phyloP scores from a whole-genome alignment of 2,888 invertebrate genomes.

The Macroteleia sp. region DNA sequence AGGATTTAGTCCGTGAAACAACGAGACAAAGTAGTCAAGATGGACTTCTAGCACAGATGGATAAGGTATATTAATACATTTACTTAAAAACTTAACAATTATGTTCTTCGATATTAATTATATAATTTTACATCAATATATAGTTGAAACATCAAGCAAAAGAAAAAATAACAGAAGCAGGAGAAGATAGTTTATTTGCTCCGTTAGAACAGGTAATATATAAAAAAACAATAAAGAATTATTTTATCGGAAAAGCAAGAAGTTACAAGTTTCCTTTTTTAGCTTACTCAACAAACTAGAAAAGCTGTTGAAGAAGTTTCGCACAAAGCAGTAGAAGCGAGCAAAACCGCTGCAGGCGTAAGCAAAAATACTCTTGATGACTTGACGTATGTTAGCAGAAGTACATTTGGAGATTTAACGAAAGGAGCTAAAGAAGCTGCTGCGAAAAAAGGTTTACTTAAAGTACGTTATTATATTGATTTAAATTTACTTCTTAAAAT shows the following conservation, averaged over 20 bases:
- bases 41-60: conserved; percentile 94
- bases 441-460: conserved; percentile 92
- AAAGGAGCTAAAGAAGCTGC: conserved; percentile 96
- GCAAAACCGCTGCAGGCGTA: conserved; percentile 94
- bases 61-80: conserved; percentile 87
- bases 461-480: conserved; percentile 86
- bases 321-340: conserved; percentile 93
- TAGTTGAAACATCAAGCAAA: conserved; percentile 88
- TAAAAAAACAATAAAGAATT: background rate
- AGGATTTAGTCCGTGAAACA: conserved; percentile 94
- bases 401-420: conserved; percentile 94
- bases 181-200: conserved; percentile 90
- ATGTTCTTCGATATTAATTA: conserved; percentile 2
- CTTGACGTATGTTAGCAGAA: conserved; percentile 94
- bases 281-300: conserved; percentile 94
- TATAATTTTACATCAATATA: conserved; percentile 15
- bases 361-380: conserved; percentile 95
- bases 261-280: conserved; percentile 40
- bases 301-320: conserved; percentile 95
- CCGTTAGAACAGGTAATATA: conserved; percentile 90
- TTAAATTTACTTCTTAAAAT: too few species aligned
- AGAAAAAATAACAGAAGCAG: conserved; percentile 87
- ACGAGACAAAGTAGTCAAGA: conserved; percentile 95
- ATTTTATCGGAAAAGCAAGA: background rate
- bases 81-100: background rate